These are phyloP conservation scores for Columbina picui DNA, from an alignment of 2,113 vertebrate species.

Conservation along the genomic window DNA sequence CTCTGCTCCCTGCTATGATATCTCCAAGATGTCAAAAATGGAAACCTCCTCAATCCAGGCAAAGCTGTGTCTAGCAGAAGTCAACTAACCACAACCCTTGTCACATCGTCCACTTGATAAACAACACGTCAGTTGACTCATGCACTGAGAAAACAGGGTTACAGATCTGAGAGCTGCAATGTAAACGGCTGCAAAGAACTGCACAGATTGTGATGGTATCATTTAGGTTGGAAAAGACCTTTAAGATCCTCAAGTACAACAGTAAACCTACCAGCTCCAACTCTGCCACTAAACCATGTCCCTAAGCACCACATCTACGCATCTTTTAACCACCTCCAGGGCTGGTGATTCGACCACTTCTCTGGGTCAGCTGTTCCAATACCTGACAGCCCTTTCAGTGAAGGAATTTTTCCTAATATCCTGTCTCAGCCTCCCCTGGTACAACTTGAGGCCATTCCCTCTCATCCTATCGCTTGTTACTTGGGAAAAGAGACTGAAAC, in stretches of 20 bases:
- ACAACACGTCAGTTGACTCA: not conserved
- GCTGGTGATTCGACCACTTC: not conserved
- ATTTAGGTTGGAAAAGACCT: not conserved
- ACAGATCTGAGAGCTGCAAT: not conserved
- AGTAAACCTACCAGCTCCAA: fast-evolving
- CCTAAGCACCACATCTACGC: not conserved
- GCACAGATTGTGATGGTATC: not conserved
- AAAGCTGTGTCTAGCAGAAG: not conserved
- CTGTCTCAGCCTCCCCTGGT: not conserved
- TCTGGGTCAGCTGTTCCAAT: not conserved
- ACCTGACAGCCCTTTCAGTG: not conserved
- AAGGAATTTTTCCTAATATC: not conserved
- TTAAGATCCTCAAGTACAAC: not conserved
- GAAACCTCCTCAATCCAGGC: not conserved
- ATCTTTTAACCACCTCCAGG: not conserved
- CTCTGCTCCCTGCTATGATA: not conserved
- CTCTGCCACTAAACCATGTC: not conserved
- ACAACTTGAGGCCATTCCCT: not conserved
- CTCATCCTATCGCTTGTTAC: not conserved
- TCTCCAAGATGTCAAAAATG: not conserved
- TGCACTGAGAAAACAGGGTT: not conserved
- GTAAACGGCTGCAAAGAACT: not conserved
- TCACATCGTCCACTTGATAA: not conserved
- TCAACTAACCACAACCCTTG: not conserved
- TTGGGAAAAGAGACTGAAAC: not conserved